Evolutionary conservation across 2,113 vertebrate genomes (phyloP).

Genomic region (Myocastor coypus): DNA sequence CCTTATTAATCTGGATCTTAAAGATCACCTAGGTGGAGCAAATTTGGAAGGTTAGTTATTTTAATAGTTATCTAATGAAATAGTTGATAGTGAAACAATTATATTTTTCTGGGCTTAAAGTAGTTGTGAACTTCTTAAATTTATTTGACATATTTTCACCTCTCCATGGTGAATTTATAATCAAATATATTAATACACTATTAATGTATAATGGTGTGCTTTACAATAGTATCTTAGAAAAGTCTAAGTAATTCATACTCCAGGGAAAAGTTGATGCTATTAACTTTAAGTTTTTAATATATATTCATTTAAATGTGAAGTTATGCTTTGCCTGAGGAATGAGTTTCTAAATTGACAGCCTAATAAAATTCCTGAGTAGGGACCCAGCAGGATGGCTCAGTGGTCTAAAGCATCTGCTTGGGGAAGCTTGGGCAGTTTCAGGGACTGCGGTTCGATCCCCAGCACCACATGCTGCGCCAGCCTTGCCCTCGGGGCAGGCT

Average conservation of each 20-base stretch:
- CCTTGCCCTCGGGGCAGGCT: too few species aligned
- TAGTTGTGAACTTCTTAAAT: conserved; percentile 33
- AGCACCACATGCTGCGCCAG: too few species aligned
- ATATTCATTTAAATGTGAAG: conserved; percentile 84
- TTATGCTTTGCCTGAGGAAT: conserved; percentile 81
- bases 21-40: conserved; percentile 47
- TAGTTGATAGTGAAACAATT: background rate
- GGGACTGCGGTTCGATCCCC: too few species aligned
- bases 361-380: conserved; percentile 85
- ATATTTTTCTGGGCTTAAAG: background rate
- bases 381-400: too few species aligned
- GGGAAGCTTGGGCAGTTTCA: too few species aligned
- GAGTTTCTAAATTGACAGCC: conserved; percentile 82
- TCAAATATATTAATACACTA: conserved; percentile 65
- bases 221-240: conserved; percentile 66
- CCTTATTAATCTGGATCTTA: too few species aligned
- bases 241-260: conserved; percentile 77
- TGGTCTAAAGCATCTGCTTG: too few species aligned
- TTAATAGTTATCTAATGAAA: conserved; percentile 47
- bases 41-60: conserved; percentile 24
- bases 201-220: conserved; percentile 58
- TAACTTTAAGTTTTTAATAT: conserved; percentile 83
- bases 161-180: conserved; percentile 61
- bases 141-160: background rate
- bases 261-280: conserved; percentile 78